A percentile compares a stretch with the other conserved stretches of the same genome.
phyloP scores from a whole-genome alignment of 2,888 invertebrate genomes.

The Lasioglossum villosulum region DNA sequence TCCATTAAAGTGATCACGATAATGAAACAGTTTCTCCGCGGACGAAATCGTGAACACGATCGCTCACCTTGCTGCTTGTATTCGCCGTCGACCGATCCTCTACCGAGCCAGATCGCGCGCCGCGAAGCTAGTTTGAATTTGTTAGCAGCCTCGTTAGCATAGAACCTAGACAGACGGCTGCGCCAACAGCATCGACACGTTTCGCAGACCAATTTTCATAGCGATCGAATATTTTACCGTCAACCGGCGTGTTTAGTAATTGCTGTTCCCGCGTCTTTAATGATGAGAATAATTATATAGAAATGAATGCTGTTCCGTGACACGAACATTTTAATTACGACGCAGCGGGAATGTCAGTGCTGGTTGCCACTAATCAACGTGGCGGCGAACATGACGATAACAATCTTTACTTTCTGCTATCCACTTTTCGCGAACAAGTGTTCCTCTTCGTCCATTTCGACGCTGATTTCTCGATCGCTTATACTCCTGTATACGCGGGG shows the following conservation, averaged over 20 bases:
- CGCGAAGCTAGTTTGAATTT: background rate
- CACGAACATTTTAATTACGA: slow-evolving; percentile 9
- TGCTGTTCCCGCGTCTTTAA: background rate
- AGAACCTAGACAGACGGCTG: background rate
- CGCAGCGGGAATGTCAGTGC: slow-evolving; percentile 4
- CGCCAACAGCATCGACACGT: background rate
- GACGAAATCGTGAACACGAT: slow-evolving; percentile 2
- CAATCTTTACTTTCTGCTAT: background rate
- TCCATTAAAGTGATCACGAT: slow-evolving; percentile 14
- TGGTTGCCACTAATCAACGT: background rate
- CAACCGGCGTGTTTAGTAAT: background rate
- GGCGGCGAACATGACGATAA: background rate
- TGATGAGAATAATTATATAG: background rate
- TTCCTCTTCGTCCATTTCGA: background rate
- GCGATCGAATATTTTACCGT: background rate
- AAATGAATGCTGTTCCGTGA: background rate
- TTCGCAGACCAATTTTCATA: background rate
- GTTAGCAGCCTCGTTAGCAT: background rate
- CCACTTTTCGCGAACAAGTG: background rate
- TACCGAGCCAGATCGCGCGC: background rate
- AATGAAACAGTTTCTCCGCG: background rate
- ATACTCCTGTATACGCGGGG: no score
- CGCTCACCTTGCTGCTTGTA: background rate
- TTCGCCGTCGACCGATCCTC: background rate
- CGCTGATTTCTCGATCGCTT: background rate